Conservation (phyloP, 2,797 vertebrate genomes). For the Phaenicophaeus curvirostris region DNA sequence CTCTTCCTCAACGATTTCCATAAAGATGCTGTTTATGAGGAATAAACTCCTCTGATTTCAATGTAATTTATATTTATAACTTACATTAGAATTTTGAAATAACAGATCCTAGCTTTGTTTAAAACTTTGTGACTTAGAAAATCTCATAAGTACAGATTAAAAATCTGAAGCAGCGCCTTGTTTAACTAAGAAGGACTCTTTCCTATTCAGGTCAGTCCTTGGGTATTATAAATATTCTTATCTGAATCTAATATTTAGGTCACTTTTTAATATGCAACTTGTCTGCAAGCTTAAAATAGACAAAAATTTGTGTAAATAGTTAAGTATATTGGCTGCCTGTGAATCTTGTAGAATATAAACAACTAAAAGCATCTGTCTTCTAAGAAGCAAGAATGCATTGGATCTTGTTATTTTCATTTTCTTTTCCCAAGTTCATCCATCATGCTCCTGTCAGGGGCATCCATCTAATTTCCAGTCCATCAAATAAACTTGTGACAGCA, state of each 20-base stretch:
- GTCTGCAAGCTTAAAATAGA: not conserved
- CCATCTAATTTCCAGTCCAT: constrained; percentile 36
- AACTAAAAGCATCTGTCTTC: not conserved
- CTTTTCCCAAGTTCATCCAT: constrained; percentile 22
- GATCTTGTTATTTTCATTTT: constrained; percentile 32
- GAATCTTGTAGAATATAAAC: not conserved
- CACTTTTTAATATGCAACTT: not conserved
- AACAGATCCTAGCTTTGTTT: not conserved
- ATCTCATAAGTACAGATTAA: not conserved
- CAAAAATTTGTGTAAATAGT: not conserved
- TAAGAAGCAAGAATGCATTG: constrained; percentile 2
- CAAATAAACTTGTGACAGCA: constrained; percentile 30
- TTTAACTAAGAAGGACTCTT: not conserved
- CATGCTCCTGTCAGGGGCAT: constrained; percentile 26
- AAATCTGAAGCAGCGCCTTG: not conserved
- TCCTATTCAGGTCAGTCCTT: not conserved
- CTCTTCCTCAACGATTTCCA: constrained; percentile 19
- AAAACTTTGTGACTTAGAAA: constrained; percentile 26
- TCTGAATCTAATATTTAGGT: not conserved
- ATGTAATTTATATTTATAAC: constrained; percentile 49
- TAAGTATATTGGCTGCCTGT: not conserved
- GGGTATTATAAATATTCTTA: not conserved
- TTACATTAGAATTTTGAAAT: not conserved
- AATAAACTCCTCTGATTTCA: constrained; percentile 36
- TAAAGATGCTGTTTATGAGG: constrained; percentile 21